A percentile compares a stretch with the other conserved stretches of the same genome.
These are phyloP conservation scores for Chironomus riparius DNA, from an alignment of 2,888 invertebrate species.

Conservation along the genomic window DNA sequence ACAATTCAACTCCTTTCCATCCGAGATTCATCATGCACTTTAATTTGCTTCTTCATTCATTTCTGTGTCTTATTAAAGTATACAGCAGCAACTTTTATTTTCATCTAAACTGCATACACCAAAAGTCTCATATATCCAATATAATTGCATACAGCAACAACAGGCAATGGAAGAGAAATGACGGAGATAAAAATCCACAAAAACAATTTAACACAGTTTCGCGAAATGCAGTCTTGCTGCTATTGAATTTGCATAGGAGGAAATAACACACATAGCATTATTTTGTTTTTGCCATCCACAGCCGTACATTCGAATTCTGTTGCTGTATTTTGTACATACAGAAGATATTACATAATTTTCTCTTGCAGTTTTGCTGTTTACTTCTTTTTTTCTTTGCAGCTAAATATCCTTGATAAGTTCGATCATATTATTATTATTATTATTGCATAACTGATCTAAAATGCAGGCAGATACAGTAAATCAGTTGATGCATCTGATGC, in stretches of 20 bases:
- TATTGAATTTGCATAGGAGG: constrained; percentile 10
- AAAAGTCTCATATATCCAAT: too few relatives aligned
- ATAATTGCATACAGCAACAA: not conserved
- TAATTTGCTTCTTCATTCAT: not conserved
- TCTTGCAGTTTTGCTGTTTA: not conserved
- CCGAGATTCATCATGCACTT: too few relatives aligned
- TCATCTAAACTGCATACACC: not conserved
- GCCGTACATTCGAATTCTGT: not conserved
- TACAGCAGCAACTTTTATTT: not conserved
- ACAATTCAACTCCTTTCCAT: too few relatives aligned
- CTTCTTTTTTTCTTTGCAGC: not conserved
- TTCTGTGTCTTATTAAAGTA: not conserved
- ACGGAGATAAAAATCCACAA: not conserved
- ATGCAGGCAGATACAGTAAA: not conserved
- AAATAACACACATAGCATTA: constrained; percentile 5
- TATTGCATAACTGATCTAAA: not conserved
- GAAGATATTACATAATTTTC: not conserved
- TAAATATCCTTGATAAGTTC: constrained; percentile 9
- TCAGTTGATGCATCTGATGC: not conserved
- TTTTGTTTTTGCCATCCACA: too few relatives aligned
- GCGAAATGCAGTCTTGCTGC: not conserved
- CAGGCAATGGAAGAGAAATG: not conserved
- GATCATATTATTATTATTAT: not conserved
- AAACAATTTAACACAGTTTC: constrained; percentile 10
- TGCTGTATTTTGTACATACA: not conserved